Conservation (phyloP, 2,113 vertebrate species). For the Casuarius casuarius region DNA sequence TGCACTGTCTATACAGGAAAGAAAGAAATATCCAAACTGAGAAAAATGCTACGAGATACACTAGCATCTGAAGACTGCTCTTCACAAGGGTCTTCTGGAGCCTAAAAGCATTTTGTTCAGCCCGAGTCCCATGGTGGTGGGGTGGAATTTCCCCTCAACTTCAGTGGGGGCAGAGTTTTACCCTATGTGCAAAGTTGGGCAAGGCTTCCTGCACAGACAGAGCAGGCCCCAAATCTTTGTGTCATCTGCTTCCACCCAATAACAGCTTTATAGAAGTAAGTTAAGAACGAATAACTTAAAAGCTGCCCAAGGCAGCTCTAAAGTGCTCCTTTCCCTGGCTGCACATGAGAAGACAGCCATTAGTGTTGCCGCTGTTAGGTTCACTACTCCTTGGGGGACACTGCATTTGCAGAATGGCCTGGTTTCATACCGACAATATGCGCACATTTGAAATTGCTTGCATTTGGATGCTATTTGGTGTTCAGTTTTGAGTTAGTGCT, state of each 20-base stretch:
- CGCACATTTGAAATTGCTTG: conserved; percentile 53
- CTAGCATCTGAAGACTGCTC: not conserved
- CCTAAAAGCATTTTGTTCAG: not conserved
- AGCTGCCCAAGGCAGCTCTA: conserved; percentile 59
- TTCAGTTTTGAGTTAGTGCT: conserved; percentile 58
- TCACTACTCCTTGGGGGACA: conserved; percentile 60
- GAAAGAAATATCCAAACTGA: not conserved
- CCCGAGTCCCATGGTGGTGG: not conserved
- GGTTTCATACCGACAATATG: conserved; percentile 47
- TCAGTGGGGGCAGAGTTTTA: not conserved
- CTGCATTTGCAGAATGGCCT: conserved; percentile 48
- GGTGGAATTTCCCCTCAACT: not conserved
- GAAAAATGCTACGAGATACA: not conserved
- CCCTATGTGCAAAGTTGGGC: not conserved
- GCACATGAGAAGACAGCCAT: conserved; percentile 65
- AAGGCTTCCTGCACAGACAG: not conserved
- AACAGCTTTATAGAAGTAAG: conserved; percentile 53
- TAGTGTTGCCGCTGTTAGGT: conserved; percentile 53
- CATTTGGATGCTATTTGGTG: conserved; percentile 50
- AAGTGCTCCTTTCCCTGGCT: conserved; percentile 44
- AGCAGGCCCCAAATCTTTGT: not conserved
- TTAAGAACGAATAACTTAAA: conserved; percentile 57
- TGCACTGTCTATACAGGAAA: not conserved
- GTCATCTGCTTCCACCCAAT: conserved; percentile 38
- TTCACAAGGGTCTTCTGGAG: not conserved